These are phyloP conservation scores for Chrysolina haemoptera DNA, from an alignment of 2,888 invertebrate genomes.

Conservation along the genomic window DNA sequence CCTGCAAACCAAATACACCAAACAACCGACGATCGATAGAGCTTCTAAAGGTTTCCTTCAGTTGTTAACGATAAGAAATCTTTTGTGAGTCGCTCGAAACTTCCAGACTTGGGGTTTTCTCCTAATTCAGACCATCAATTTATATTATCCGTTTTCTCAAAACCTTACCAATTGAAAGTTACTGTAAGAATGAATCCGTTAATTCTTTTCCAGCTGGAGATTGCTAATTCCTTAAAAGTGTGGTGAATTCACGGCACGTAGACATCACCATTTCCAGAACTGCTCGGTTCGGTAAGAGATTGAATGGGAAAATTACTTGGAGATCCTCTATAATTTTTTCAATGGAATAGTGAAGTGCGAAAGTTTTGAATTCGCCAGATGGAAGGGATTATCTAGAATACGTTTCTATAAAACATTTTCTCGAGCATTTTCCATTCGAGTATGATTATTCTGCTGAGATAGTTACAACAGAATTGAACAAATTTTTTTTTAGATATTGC, in stretches of 20 bases:
- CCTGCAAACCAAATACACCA: slow-evolving; percentile 4
- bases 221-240: slow-evolving; percentile 8
- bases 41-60: slow-evolving; percentile 7
- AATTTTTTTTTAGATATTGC: background rate
- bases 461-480: background rate
- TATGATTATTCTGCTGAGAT: background rate
- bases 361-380: background rate
- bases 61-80: slow-evolving; percentile 20
- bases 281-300: slow-evolving; percentile 5
- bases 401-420: background rate
- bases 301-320: background rate
- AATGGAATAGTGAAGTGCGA: background rate
- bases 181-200: slow-evolving; percentile 38
- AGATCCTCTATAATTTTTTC: background rate
- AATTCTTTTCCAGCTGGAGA: slow-evolving; percentile 27
- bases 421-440: background rate
- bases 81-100: slow-evolving; percentile 10
- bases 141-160: slow-evolving; percentile 14
- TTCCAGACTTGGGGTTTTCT: slow-evolving; percentile 12
- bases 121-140: slow-evolving; percentile 14
- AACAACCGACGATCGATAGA: slow-evolving; percentile 9
- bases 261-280: background rate
- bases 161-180: slow-evolving; percentile 37
- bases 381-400: background rate
- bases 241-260: slow-evolving; percentile 7